Conservation (phyloP, 2,113 vertebrate genomes). For the Bubo scandiacus region DNA sequence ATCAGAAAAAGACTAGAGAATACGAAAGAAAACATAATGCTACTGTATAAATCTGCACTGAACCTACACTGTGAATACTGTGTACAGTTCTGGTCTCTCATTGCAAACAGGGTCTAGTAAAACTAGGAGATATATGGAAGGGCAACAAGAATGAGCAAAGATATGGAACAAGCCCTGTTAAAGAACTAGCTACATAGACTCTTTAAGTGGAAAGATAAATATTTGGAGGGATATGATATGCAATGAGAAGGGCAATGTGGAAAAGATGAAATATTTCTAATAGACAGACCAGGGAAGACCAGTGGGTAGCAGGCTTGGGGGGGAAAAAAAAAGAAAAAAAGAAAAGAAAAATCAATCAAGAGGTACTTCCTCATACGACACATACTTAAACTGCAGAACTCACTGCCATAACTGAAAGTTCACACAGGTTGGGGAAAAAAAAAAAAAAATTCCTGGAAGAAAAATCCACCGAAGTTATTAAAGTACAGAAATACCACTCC, state of each 20-base stretch:
- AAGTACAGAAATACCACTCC: neutral
- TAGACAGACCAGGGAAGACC: neutral
- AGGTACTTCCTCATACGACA: constrained; percentile 20
- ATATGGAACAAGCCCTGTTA: neutral
- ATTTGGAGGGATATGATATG: neutral
- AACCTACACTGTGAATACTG: neutral
- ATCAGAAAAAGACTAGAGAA: neutral
- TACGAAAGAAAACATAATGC: neutral
- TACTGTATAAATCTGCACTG: neutral
- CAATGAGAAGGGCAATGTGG: neutral
- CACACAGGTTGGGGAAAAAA: neutral
- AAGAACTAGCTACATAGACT: neutral
- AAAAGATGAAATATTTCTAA: neutral
- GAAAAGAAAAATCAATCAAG: neutral
- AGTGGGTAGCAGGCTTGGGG: neutral
- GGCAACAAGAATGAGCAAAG: neutral
- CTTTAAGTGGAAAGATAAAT: neutral
- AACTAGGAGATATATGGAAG: neutral
- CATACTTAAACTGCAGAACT: neutral
- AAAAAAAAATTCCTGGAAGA: neutral
- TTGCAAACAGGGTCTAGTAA: neutral
- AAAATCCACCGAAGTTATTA: neutral
- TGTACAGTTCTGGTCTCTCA: neutral
- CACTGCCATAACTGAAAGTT: neutral
- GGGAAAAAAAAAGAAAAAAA: neutral